These are phyloP conservation scores for Celastrina argiolus DNA, from an alignment of 2,888 invertebrate species.

Conservation along the genomic window DNA sequence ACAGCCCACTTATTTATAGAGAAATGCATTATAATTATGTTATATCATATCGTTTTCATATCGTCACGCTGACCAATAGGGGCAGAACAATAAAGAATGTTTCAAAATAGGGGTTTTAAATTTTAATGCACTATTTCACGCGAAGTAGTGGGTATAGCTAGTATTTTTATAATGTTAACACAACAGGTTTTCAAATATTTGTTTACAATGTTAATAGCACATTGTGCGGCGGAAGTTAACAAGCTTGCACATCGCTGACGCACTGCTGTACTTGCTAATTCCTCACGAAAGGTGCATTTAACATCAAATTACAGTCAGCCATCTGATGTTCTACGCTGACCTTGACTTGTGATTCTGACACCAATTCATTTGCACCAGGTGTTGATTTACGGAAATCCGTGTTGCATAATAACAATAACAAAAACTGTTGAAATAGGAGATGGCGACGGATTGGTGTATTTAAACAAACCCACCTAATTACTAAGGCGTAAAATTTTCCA, in stretches of 20 bases:
- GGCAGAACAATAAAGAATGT: too few relatives aligned
- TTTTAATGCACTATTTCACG: too few relatives aligned
- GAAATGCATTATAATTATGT: too few relatives aligned
- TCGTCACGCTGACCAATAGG: too few relatives aligned
- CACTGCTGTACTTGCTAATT: constrained; percentile 3
- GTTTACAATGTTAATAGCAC: neutral
- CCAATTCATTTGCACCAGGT: constrained; percentile 31
- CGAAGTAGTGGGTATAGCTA: too few relatives aligned
- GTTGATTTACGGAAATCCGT: constrained; percentile 34
- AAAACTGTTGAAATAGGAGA: neutral
- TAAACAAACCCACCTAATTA: neutral
- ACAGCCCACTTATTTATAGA: too few relatives aligned
- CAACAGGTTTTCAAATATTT: neutral
- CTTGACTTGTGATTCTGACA: constrained; percentile 34
- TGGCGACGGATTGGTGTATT: neutral
- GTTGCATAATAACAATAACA: constrained; percentile 22
- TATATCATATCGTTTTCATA: too few relatives aligned
- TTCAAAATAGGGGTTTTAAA: too few relatives aligned
- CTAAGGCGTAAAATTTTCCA: neutral
- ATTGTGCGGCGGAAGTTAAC: constrained; percentile 1
- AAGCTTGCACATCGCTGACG: constrained; percentile 11
- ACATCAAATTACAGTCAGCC: neutral
- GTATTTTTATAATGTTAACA: neutral
- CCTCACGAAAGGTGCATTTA: constrained; percentile 1
- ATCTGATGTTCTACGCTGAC: constrained; percentile 18